Conservation (phyloP, 1,140 invertebrate species). For the Zaprionus taronus region DNA sequence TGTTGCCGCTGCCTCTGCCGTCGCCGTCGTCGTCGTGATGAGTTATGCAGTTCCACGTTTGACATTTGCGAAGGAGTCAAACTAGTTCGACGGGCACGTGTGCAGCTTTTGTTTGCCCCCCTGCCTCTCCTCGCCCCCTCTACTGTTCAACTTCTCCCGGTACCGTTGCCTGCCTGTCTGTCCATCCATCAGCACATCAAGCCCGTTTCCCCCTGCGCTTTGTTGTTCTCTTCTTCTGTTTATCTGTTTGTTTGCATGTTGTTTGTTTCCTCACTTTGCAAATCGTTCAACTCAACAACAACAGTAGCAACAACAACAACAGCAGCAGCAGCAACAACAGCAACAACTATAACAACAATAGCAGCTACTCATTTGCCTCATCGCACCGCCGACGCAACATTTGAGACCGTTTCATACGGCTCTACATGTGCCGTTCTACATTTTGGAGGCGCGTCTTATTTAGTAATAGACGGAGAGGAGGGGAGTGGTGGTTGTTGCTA, state of each 20-base stretch:
- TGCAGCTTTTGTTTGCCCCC: slow-evolving; percentile 51
- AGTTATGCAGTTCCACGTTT: slow-evolving; percentile 83
- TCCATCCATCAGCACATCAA: slow-evolving; percentile 8
- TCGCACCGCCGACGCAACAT: slow-evolving; percentile 28
- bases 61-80: slow-evolving; percentile 84
- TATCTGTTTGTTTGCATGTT: slow-evolving; percentile 73
- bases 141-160: background rate
- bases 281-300: slow-evolving; percentile 50
- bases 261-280: slow-evolving; percentile 52
- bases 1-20: slow-evolving; percentile 40
- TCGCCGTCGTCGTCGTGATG: slow-evolving; percentile 52
- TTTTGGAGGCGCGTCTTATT: slow-evolving; percentile 30
- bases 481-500: background rate
- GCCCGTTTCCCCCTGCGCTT: background rate
- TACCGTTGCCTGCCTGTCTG: background rate
- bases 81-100: slow-evolving; percentile 83
- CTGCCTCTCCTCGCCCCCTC: background rate
- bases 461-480: background rate
- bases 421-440: slow-evolving; percentile 10
- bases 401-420: slow-evolving; percentile 55
- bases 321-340: background rate
- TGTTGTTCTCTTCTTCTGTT: slow-evolving; percentile 40
- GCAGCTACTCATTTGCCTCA: slow-evolving; percentile 21
- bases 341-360: background rate
- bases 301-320: background rate